phyloP scores from a whole-genome alignment of 2,797 vertebrate species.

The Schizopygopsis malacanthus region DNA sequence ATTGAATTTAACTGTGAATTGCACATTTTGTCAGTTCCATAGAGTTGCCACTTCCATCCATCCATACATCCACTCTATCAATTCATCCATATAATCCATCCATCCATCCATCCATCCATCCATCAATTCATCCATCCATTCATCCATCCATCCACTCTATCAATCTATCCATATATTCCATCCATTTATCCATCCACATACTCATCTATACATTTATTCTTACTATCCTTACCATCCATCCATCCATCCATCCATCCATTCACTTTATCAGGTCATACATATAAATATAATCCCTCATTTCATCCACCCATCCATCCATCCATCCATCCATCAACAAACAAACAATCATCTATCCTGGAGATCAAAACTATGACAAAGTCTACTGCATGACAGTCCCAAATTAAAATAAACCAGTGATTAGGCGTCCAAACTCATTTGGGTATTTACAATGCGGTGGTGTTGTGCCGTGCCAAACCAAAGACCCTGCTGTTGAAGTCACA shows the following conservation, averaged over 20 bases:
- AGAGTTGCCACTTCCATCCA: not conserved
- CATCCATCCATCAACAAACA: not conserved
- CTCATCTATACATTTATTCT: no score
- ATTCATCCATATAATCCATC: not conserved
- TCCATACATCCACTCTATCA: no score
- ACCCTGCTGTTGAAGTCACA: constrained; percentile 58
- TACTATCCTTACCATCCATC: no score
- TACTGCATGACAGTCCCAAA: constrained; percentile 38
- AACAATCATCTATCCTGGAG: not conserved
- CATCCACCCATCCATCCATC: not conserved
- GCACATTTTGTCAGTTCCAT: not conserved
- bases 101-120: no score
- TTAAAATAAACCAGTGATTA: constrained; percentile 55
- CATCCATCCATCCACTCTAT: not conserved
- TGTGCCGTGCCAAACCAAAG: constrained; percentile 51
- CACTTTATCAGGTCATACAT: no score
- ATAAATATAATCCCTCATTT: no score
- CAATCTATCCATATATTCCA: not conserved
- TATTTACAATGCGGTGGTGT: constrained; percentile 41
- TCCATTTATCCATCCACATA: not conserved
- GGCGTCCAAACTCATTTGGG: constrained; percentile 53
- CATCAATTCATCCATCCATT: not conserved
- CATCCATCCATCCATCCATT: no score
- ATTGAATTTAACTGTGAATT: not conserved
- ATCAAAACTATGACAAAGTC: constrained; percentile 36